A percentile compares a stretch with the other conserved stretches of the same genome.
phyloP scores from a whole-genome alignment of 64 coral and sea anemone genomes.

The Stylophora pistillata region DNA sequence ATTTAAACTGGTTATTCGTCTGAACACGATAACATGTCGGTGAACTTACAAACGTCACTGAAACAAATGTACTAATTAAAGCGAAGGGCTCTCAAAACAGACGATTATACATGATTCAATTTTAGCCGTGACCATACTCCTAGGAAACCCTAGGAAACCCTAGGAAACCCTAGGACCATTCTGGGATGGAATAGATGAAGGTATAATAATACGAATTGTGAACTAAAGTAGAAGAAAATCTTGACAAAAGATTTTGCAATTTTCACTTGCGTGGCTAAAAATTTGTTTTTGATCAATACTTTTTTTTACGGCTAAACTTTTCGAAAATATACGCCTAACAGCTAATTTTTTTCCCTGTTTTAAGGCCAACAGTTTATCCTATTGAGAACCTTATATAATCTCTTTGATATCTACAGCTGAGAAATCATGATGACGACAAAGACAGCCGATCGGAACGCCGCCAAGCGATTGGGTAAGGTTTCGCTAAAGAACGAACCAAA shows the following conservation, averaged over 20 bases:
- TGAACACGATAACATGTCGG: too few species aligned
- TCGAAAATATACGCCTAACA: background rate
- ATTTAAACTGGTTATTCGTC: too few species aligned
- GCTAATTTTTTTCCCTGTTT: constrained; percentile 17
- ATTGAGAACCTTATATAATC: constrained; percentile 17
- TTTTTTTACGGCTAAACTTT: too few species aligned
- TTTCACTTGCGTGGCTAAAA: constrained; percentile 12
- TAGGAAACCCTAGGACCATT: background rate
- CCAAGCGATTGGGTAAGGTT: constrained; percentile 10
- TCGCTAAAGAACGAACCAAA: too few species aligned
- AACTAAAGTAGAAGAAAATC: too few species aligned
- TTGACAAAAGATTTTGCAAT: constrained; percentile 13
- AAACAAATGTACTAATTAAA: constrained; percentile 7
- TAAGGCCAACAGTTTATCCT: constrained; percentile 16
- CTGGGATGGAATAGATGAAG: background rate
- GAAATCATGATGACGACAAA: constrained; percentile 23
- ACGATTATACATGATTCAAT: constrained; percentile 29
- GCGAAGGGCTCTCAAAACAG: constrained; percentile 33
- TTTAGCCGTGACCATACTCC: constrained; percentile 14
- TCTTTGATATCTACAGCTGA: constrained; percentile 43
- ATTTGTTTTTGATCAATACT: background rate
- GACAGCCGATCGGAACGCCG: background rate
- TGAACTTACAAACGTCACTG: constrained; percentile 24
- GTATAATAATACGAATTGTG: background rate
- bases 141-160: background rate